Base-by-base conservation (phyloP, 2,888 invertebrate species). In the Lysandra coridon region DNA sequence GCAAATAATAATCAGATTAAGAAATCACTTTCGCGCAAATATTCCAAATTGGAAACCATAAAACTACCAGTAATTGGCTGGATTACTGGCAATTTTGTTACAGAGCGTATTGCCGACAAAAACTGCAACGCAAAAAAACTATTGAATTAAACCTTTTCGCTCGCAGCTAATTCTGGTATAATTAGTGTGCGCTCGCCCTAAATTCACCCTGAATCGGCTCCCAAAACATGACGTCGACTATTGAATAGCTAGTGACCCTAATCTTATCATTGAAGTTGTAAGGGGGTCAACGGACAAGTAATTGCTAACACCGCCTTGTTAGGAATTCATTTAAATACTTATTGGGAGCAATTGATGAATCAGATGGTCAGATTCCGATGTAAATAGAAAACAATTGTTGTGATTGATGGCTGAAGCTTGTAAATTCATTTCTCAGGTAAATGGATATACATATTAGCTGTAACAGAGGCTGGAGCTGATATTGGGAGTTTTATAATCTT, bases 321-420 rank as follows among this genome's bases (percentile, higher is more conserved):
- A 83, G 81, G 83, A 84, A 83, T 84, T 85, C 83, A 85, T 84
- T 85, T 84, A 83, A 84, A 83, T 83, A 83, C 83, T 83, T 83
- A 84, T 83, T 83, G 82, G 79, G 81, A 82, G 78, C 83, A 84
- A 84, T 83, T 84, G 82, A 80, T 76, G 76, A 53, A 53, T 76
- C 53, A 76, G 76, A 76, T 76, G 12, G 53, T 76, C 76, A 53
- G 53, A 53, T 76, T 76, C 76, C 57, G 53, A 76, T 76, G 53
- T 10, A 53, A 49, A 75, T 53, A 33, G 37, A 49, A 76, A 57
- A 76, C 33, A 30, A 76, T 57, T 76, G 76, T 17, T 30, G 33
- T 33, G 23, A 30, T 69, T 69, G 4, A 69, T 69, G 4, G 30
- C 12, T 30, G 64, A 1, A 69, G 30, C 5, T 69, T 17, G 57